Conservation (phyloP, 2,888 invertebrate species). For the Papilio protenor region DNA sequence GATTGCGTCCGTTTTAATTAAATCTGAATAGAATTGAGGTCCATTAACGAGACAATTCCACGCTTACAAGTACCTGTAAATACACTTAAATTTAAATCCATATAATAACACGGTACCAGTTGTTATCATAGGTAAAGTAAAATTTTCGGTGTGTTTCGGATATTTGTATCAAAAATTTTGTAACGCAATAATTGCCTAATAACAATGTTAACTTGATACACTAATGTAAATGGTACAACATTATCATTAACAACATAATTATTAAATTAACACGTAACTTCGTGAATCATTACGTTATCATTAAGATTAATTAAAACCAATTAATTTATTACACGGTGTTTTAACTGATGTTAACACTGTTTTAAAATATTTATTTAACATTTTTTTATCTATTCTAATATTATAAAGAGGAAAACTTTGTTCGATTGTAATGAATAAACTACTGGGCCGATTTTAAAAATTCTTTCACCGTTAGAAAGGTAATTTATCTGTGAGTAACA, state of each 20-base stretch:
- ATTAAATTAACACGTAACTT: neutral
- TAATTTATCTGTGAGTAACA: no score
- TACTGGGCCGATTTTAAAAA: no score
- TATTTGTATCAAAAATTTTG: neutral
- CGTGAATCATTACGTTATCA: neutral
- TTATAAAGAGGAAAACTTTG: no score
- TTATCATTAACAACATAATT: slow-evolving; percentile 6
- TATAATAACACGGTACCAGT: neutral
- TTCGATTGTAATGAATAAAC: no score
- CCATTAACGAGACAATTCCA: slow-evolving; percentile 1
- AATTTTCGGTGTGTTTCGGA: neutral
- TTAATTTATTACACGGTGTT: neutral
- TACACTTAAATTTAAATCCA: neutral
- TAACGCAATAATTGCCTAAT: neutral
- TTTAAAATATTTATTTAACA: neutral
- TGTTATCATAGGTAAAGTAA: neutral
- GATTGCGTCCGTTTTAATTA: slow-evolving; percentile 30
- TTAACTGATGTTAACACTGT: neutral
- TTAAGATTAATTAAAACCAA: slow-evolving; percentile 6
- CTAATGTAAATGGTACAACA: neutral
- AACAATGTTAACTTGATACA: neutral
- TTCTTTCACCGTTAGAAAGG: no score
- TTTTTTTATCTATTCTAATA: neutral
- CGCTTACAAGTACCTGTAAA: slow-evolving; percentile 7
- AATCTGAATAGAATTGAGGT: slow-evolving; percentile 14